Conservation (phyloP, 2,797 vertebrate genomes). For the Enteromius argenteus region DNA sequence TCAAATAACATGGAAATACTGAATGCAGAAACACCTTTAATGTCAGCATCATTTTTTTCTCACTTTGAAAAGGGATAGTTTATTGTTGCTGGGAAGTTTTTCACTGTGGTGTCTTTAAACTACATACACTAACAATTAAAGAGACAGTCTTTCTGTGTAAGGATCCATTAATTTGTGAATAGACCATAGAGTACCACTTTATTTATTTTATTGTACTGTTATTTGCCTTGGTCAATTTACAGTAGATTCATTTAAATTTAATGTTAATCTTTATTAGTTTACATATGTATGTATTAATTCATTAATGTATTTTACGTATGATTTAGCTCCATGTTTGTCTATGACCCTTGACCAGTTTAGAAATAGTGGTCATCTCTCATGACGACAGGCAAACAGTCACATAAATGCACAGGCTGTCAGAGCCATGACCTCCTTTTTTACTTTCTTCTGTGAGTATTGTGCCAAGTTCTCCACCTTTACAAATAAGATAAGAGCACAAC, state of each 20-base stretch:
- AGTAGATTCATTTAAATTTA: background rate
- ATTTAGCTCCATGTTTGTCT: background rate
- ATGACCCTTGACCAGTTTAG: constrained; percentile 2
- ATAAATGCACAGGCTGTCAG: constrained; percentile 19
- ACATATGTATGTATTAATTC: too few species aligned
- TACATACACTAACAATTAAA: background rate
- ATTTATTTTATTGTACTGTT: background rate
- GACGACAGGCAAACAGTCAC: constrained; percentile 30
- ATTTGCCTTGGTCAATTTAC: background rate
- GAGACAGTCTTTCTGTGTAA: background rate
- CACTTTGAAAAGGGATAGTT: constrained; percentile 3
- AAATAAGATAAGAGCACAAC: constrained; percentile 86
- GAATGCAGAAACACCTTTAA: background rate
- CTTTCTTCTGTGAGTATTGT: constrained; percentile 58
- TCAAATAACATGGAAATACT: constrained; percentile 39
- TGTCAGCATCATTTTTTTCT: constrained; percentile 4
- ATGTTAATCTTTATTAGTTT: background rate
- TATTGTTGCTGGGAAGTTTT: background rate
- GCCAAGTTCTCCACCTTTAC: constrained; percentile 85
- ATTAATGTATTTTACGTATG: background rate
- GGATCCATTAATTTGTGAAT: background rate
- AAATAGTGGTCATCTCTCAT: background rate
- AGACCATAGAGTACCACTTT: background rate
- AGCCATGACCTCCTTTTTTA: constrained; percentile 57
- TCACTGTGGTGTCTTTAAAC: constrained; percentile 4